Conservation (phyloP, 2,797 vertebrate species). For the Phyllotis vaccarum region DNA sequence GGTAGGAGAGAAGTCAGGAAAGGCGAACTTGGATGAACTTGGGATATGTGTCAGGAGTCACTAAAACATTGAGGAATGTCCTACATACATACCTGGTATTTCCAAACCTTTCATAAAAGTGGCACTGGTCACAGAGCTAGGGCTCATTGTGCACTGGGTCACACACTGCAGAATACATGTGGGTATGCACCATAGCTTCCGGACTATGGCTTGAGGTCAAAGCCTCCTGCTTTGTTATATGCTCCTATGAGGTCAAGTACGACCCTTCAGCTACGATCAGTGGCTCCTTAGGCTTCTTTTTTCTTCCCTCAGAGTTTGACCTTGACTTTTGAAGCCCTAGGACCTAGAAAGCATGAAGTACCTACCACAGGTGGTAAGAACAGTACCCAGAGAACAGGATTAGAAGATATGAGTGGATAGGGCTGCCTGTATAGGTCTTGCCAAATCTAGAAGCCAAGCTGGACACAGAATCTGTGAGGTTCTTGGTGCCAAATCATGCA, state of each 20-base stretch:
- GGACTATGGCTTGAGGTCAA: not conserved
- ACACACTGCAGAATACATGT: not conserved
- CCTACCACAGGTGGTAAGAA: not conserved
- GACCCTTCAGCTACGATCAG: not conserved
- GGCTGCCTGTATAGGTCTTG: not conserved
- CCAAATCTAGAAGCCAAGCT: conserved; percentile 15
- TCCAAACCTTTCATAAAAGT: not conserved
- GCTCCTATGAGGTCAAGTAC: not conserved
- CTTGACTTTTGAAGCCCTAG: conserved; percentile 14
- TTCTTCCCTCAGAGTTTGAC: not conserved
- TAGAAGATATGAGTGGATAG: not conserved
- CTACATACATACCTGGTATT: not conserved
- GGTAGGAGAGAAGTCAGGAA: not conserved
- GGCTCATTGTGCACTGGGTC: not conserved
- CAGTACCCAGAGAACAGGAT: not conserved
- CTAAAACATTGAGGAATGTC: not conserved
- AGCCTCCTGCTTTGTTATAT: not conserved
- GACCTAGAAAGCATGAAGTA: not conserved
- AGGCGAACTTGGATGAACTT: not conserved
- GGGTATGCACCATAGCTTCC: not conserved
- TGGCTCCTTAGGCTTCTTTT: not conserved
- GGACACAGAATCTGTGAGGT: not conserved
- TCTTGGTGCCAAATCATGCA: not conserved
- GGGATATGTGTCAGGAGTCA: not conserved
- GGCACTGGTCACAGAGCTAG: not conserved